Conservation (phyloP, 2,888 invertebrate genomes). For the Ophion costatus region DNA sequence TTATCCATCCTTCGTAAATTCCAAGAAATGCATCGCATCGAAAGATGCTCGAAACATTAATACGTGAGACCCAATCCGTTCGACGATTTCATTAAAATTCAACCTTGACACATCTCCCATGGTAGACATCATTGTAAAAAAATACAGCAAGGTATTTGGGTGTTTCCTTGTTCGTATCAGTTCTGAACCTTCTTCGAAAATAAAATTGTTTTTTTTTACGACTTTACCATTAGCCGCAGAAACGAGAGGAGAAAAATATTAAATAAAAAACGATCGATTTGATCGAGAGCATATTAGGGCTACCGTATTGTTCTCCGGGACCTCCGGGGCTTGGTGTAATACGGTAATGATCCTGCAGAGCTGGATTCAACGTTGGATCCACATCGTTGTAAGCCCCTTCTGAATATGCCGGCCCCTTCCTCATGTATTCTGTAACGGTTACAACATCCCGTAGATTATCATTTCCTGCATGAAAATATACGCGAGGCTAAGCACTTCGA, state of each 20-base stretch:
- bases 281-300: not conserved
- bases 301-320: slow-evolving; percentile 86
- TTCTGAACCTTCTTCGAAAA: no score
- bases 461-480: not conserved
- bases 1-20: no score
- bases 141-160: no score
- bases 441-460: not conserved
- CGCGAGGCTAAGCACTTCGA: not conserved
- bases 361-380: slow-evolving; percentile 83
- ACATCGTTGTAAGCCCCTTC: slow-evolving; percentile 89
- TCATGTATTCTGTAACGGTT: slow-evolving; percentile 84
- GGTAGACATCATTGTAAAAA: no score
- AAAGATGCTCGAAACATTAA: no score
- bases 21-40: no score
- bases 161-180: no score
- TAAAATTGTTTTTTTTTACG: no score
- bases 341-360: slow-evolving; percentile 85
- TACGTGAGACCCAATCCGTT: no score
- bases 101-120: no score
- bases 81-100: no score
- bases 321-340: slow-evolving; percentile 88
- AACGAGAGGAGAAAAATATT: not conserved
- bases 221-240: not conserved
- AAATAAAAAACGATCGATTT: not conserved
- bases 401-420: slow-evolving; percentile 84